These are phyloP conservation scores for Solea senegalensis DNA, from an alignment of 2,113 vertebrate genomes.

Conservation along the genomic window DNA sequence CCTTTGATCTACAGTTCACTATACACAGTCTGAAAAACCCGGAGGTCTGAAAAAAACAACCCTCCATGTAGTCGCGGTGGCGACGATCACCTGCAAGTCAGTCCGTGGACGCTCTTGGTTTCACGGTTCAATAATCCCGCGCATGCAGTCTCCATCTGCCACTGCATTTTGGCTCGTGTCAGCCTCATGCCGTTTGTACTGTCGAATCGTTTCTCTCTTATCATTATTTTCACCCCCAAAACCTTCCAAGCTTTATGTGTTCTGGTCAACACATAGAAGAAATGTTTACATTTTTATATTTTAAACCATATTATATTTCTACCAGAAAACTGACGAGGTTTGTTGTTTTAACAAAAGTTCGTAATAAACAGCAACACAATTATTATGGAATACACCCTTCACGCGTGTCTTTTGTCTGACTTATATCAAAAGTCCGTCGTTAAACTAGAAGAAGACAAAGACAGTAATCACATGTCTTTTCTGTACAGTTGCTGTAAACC, in stretches of 20 bases:
- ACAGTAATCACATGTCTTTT: not conserved
- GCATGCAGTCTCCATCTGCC: conserved; percentile 56
- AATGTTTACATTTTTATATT: not conserved
- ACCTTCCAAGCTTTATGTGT: not conserved
- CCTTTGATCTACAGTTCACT: conserved; percentile 13
- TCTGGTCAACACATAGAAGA: not conserved
- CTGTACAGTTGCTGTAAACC: conserved; percentile 5
- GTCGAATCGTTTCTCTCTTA: not conserved
- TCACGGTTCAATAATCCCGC: conserved; percentile 49
- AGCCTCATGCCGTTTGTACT: conserved; percentile 64
- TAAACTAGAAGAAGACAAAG: not conserved
- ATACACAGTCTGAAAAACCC: conserved; percentile 12
- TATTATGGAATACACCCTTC: not conserved
- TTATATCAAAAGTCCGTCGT: not conserved
- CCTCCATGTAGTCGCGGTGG: not conserved
- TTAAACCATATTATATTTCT: not conserved
- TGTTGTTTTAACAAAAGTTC: not conserved
- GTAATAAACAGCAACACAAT: not conserved
- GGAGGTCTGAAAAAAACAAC: conserved; percentile 17
- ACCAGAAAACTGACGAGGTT: not conserved
- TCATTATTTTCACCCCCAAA: not conserved
- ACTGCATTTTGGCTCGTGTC: conserved; percentile 70
- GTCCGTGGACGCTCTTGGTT: conserved; percentile 33
- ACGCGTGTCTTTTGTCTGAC: not conserved
- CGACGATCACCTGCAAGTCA: not conserved